Base-by-base conservation (phyloP, 2,888 invertebrate genomes). In the Pollenia griseotomentosa region DNA sequence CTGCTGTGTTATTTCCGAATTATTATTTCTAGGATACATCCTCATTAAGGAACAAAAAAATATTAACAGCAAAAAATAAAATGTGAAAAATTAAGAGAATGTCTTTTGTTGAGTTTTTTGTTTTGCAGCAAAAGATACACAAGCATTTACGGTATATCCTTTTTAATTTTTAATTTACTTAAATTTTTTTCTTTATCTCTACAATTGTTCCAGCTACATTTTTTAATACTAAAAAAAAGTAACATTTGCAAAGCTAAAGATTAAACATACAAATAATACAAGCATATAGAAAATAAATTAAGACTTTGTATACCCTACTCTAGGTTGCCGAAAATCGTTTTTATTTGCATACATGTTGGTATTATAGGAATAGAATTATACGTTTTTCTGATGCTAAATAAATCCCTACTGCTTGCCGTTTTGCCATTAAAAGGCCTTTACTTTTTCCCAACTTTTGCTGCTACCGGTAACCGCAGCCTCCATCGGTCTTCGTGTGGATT, bases 151-250 rank as follows among this genome's bases (percentile, higher is more conserved):
- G 51, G 3, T 65, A 19, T 70, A 71, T 78, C 78, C 71, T 73
- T 55, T 78, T 78, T 70, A 70, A 71, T 59, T 77, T 77, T 71
- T 65, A 66, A 83, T 83, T 83, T 83, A 78, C 83, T 73, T 71
- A 73, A 23, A 51, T 65, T 83, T 78, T n/a, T 46, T 68, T 68
- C 23, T 44, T 61, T 42, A 9, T 48, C 40, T 44, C 80, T 23
- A 19, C n/a, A 57, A 40, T 23, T 63, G 23, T 33, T 51, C 16
- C 16, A 44, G 42, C n/a, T 23, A 11, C 33, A 14, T 23, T 63
- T 23, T 66, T 19, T 55, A 55, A 7, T 11, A 46, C 7, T 9
- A n/a, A 74, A 78, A 70, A 57, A 48, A 66, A 55, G 65, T 73
- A 78, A 65, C 73, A 66, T 71, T 83, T 66, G 71, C 12, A 14